Evolutionary conservation across 2,797 vertebrate species (phyloP).

Genomic region (Cynodonichthys magdalenae): DNA sequence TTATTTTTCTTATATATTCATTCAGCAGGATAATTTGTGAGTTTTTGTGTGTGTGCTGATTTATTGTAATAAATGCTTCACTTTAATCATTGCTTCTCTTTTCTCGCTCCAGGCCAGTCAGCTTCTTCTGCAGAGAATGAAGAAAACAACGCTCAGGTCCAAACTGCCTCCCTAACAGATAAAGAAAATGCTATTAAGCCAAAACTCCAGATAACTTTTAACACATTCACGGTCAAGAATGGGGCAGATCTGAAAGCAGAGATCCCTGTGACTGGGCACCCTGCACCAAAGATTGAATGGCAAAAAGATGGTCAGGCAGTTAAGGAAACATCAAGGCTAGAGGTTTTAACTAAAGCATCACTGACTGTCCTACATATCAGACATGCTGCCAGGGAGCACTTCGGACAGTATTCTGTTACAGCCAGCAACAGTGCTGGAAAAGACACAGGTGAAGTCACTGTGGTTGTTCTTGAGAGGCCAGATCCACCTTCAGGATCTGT

Average conservation of each 20-base stretch:
- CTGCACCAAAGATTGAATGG: conserved; percentile 87
- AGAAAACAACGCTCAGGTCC: conserved; percentile 11
- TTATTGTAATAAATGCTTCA: background rate
- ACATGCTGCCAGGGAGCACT: conserved; percentile 89
- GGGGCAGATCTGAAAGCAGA: conserved; percentile 91
- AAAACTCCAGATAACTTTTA: conserved; percentile 87
- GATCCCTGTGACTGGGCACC: conserved; percentile 87
- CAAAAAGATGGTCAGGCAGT: conserved; percentile 85
- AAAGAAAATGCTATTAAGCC: conserved; percentile 88
- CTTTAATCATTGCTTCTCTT: background rate
- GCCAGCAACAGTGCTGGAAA: conserved; percentile 87
- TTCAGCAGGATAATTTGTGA: background rate
- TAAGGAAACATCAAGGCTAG: conserved; percentile 91
- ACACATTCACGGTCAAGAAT: conserved; percentile 88
- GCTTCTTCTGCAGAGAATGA: conserved; percentile 15
- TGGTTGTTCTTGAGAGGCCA: conserved; percentile 92
- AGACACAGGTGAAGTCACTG: conserved; percentile 81
- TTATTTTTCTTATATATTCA: background rate
- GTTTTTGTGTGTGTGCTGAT: background rate
- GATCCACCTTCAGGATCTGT: conserved; percentile 89
- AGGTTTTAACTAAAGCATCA: conserved; percentile 83
- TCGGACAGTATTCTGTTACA: conserved; percentile 87
- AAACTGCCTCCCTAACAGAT: conserved; percentile 62
- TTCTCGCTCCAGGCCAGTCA: conserved; percentile 44
- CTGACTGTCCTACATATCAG: conserved; percentile 88